Conservation (phyloP, 1,140 invertebrate species). For the Lordiphosa clarofinis region DNA sequence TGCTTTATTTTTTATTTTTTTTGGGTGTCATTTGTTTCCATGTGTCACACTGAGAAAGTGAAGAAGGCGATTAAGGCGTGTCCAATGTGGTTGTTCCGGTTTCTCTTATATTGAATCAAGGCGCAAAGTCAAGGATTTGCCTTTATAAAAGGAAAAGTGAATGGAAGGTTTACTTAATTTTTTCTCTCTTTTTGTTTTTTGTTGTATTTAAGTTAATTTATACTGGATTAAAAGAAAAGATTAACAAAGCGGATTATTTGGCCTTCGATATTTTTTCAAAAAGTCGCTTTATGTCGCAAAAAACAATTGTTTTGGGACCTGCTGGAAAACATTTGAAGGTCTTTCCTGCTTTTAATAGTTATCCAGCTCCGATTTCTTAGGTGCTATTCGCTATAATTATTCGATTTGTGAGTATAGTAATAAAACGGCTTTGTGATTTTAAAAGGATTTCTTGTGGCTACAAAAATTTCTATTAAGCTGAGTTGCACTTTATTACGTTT, state of each 20-base stretch:
- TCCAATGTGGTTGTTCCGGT: slow-evolving; percentile 48
- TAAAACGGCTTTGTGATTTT: no score
- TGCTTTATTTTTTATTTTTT: slow-evolving; percentile 11
- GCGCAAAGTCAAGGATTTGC: slow-evolving; percentile 60
- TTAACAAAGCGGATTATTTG: no score
- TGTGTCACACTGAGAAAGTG: slow-evolving; percentile 28
- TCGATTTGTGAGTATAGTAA: no score
- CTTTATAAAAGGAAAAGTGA: slow-evolving; percentile 30
- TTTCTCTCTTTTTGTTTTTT: no score
- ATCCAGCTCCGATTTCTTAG: no score
- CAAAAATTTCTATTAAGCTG: neutral
- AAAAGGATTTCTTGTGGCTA: slow-evolving; percentile 6
- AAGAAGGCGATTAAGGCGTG: slow-evolving; percentile 19
- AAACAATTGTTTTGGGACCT: no score
- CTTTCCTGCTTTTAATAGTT: no score
- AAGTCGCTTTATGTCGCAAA: no score
- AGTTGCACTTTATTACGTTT: slow-evolving; percentile 8
- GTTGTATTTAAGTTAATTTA: neutral
- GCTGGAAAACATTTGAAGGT: no score
- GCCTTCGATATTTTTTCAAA: no score
- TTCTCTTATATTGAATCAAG: slow-evolving; percentile 62
- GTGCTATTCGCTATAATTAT: no score
- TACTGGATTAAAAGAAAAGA: neutral
- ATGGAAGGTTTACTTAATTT: neutral
- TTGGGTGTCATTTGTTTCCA: slow-evolving; percentile 57